Conservation (phyloP, 2,888 invertebrate genomes). For the Rotaria socialis region DNA sequence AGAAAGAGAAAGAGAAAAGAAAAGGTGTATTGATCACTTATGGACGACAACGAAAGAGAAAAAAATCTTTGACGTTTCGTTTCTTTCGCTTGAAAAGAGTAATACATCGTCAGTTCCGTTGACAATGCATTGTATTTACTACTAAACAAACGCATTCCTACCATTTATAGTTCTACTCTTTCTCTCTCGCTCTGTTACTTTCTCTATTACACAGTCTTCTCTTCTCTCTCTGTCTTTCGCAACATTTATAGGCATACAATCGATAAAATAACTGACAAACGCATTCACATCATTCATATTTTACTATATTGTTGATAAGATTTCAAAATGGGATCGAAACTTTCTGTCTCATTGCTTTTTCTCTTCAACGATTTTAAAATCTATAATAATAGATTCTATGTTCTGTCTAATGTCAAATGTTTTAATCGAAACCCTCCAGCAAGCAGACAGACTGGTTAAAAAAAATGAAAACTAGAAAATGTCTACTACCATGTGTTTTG, state of each 20-base stretch:
- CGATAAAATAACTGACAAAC: background rate
- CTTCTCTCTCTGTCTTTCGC: background rate
- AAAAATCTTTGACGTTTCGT: background rate
- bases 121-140: background rate
- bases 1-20: background rate
- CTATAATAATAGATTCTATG: background rate
- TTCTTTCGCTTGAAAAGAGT: background rate
- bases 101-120: background rate
- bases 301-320: no score
- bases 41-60: background rate
- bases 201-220: no score
- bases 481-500: background rate
- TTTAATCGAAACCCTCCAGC: background rate
- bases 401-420: background rate
- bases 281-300: background rate
- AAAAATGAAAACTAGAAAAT: background rate
- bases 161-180: background rate
- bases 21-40: background rate
- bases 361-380: background rate
- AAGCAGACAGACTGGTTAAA: background rate
- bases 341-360: background rate
- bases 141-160: background rate
- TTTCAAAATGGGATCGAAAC: no score
- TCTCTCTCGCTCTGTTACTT: background rate
- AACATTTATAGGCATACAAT: background rate